These are phyloP conservation scores for Prionailurus bengalensis DNA, from an alignment of 2,113 vertebrate species.

Conservation along the genomic window DNA sequence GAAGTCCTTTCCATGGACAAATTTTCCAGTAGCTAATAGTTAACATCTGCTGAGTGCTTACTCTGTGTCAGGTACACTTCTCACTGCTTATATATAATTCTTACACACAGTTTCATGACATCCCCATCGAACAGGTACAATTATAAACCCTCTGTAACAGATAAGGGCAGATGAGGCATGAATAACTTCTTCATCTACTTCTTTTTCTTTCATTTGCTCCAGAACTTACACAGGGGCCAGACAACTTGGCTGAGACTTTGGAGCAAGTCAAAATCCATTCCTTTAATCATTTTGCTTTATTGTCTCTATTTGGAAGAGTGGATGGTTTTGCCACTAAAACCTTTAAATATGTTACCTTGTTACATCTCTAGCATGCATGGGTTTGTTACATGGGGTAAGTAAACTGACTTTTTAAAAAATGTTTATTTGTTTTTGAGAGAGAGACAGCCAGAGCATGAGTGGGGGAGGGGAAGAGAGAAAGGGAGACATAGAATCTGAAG, in stretches of 20 bases:
- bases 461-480: too few species aligned
- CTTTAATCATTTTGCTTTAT: background rate
- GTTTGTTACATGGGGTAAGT: background rate
- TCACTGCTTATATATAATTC: background rate
- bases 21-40: background rate
- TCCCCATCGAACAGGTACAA: background rate
- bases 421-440: too few species aligned
- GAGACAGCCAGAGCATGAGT: too few species aligned
- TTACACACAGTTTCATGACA: background rate
- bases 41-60: background rate
- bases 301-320: background rate
- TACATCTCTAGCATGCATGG: background rate
- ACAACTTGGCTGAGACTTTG: background rate
- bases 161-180: background rate
- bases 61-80: background rate
- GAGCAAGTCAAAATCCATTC: background rate
- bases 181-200: background rate
- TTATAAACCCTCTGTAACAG: background rate
- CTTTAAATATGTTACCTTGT: background rate
- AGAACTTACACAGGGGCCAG: background rate
- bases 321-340: constrained; percentile 5
- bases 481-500: too few species aligned
- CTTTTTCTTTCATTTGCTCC: background rate
- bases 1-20: background rate
- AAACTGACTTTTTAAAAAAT: background rate